Evolutionary conservation across 2,113 vertebrate genomes (phyloP), one percentile per base, ranked within the genome.

Genomic region (Dasyprocta punctata): DNA sequence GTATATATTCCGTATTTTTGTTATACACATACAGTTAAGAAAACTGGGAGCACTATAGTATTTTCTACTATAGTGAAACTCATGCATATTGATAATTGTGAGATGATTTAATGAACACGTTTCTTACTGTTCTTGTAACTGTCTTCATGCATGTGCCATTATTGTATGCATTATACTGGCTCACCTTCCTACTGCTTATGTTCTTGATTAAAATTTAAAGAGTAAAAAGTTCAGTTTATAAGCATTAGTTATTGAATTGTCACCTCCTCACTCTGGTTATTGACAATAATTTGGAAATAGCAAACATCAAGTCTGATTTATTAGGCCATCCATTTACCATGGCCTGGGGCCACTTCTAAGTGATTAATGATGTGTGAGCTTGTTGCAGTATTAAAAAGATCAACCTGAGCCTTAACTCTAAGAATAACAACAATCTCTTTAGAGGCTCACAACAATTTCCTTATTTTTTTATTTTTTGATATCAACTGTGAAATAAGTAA

Each of bases 221-320:
- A 93, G 56, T 52, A 73, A 95, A 97, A 94, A 77, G 41, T 92
- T 24, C 56, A 69, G 58, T 73, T 97, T 92, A 96, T 89, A 95
- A 97, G 67, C 90, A 90, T 97, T 88, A 95, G 52, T 90, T 97
- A 96, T 92, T 96, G 95, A 95, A 97, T 96, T 86, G 88, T 95
- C 95, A 97, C 90, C 94, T 97, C 67, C 81, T 97, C 85, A 93
- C 44, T 95, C 96, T 96, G 78, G 89, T 95, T 96, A 98, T 93
- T 95, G 97, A 94, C 97, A 96, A 97, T 92, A 97, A 97, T 97
- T 96, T 97, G 90, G 94, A 97, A 97, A 97, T 67, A 96, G 92
- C 92, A 97, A 96, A 95, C 95, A 96, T 94, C 81, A 93, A 13
- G 0, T 90, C 89, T 96, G 94, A 97, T 97, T 96, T 97, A 96